Percentiles rank a stretch among this genome's conserved stretches.
Conservation (phyloP, 1,140 invertebrate genomes). For the Drosophila orena region DNA sequence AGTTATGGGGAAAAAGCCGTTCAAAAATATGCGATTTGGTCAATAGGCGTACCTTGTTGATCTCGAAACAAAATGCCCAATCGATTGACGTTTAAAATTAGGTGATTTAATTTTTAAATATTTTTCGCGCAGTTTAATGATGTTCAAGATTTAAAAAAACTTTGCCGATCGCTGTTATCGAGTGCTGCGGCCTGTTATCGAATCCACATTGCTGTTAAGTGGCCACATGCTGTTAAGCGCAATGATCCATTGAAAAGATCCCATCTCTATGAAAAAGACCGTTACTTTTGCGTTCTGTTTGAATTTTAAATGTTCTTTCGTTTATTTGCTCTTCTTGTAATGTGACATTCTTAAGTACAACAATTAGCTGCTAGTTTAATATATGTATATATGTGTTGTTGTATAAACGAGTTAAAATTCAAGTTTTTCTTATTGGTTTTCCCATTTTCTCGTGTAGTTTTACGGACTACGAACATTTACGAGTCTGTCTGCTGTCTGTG, state of each 20-base stretch:
- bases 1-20: too few species aligned
- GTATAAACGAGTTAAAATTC: slow-evolving; percentile 79
- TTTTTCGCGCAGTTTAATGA: not conserved
- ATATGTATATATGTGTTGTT: slow-evolving; percentile 50
- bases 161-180: slow-evolving; percentile 3
- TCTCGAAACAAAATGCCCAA: too few species aligned
- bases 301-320: slow-evolving; percentile 74
- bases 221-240: not conserved
- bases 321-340: slow-evolving; percentile 74
- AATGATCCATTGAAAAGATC: not conserved
- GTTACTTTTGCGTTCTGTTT: slow-evolving; percentile 32
- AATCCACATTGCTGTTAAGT: not conserved
- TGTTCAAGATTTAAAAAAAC: not conserved
- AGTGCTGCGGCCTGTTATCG: not conserved
- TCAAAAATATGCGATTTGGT: not conserved
- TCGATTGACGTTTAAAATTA: too few species aligned
- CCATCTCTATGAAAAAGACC: slow-evolving; percentile 6
- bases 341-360: slow-evolving; percentile 74
- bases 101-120: too few species aligned
- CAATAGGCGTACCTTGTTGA: too few species aligned
- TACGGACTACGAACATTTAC: slow-evolving; percentile 25
- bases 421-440: slow-evolving; percentile 43
- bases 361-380: slow-evolving; percentile 71
- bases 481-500: slow-evolving; percentile 20
- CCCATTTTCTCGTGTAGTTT: slow-evolving; percentile 4